phyloP scores from a whole-genome alignment of 2,113 vertebrate species.

The Eubucco bourcierii region DNA sequence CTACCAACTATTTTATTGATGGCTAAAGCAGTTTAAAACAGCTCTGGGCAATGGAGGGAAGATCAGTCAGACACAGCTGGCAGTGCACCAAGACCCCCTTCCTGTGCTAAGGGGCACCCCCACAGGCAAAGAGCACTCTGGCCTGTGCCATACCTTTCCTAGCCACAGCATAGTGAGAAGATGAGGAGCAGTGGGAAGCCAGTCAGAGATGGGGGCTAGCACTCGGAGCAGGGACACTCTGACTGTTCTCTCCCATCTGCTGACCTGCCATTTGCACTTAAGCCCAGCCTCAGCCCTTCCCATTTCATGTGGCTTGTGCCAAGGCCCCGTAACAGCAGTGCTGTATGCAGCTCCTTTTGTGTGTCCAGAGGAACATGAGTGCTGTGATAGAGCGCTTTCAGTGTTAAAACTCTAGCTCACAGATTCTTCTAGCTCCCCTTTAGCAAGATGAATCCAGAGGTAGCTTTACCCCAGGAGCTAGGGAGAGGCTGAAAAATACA shows the following conservation, averaged over 20 bases:
- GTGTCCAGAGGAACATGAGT: not conserved
- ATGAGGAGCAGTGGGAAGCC: not conserved
- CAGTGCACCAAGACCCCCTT: not conserved
- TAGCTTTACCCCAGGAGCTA: not conserved
- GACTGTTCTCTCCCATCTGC: not conserved
- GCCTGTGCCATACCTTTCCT: not conserved
- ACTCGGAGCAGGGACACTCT: not conserved
- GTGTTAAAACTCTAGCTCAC: not conserved
- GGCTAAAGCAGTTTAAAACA: not conserved
- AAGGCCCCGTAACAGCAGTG: not conserved
- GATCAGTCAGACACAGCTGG: not conserved
- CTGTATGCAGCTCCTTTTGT: not conserved
- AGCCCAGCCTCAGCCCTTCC: not conserved
- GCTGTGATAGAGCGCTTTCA: not conserved
- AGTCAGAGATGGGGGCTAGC: not conserved
- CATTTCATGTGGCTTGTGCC: not conserved
- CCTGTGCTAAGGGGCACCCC: not conserved
- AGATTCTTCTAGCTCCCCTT: not conserved
- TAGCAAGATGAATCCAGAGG: constrained; percentile 1
- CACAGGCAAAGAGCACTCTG: not conserved
- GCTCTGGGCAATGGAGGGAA: not conserved
- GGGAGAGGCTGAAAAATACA: constrained; percentile 44
- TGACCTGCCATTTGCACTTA: not conserved
- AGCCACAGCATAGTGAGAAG: not conserved
- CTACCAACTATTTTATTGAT: not conserved